A percentile compares a stretch with the other conserved stretches of the same genome.
Conservation (phyloP, 2,113 vertebrate genomes). For the Oncorhynchus masou region DNA sequence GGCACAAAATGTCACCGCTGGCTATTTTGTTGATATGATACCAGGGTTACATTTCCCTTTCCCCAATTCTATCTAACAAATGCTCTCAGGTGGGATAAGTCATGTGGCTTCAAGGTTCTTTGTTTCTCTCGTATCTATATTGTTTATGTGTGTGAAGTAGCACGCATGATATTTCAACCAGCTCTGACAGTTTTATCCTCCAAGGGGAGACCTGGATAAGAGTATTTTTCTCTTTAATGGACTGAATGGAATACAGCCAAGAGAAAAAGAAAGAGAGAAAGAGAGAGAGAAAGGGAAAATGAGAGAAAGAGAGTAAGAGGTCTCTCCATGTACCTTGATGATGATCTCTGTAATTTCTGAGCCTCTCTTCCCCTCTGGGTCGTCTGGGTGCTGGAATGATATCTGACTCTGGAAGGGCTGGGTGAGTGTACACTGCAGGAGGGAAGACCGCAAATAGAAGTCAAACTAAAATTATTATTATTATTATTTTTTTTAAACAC, state of each 20-base stretch:
- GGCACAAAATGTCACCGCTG: not conserved
- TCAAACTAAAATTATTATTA: not conserved
- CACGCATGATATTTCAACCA: not conserved
- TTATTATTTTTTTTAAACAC: no score
- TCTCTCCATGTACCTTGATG: conserved; percentile 77
- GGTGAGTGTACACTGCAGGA: conserved; percentile 42
- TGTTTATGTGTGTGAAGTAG: not conserved
- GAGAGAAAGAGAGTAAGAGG: not conserved
- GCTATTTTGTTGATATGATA: not conserved
- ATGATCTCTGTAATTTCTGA: conserved; percentile 81
- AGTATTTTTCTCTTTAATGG: not conserved
- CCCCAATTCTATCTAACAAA: not conserved
- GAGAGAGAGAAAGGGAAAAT: not conserved
- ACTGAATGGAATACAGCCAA: not conserved
- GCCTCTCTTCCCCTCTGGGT: conserved; percentile 77
- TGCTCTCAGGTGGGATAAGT: not conserved
- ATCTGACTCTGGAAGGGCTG: conserved; percentile 80
- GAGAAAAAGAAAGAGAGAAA: not conserved
- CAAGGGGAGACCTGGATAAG: not conserved
- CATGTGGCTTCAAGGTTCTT: conserved; percentile 5
- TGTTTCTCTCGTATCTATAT: not conserved
- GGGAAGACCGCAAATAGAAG: conserved; percentile 2
- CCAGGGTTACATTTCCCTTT: not conserved
- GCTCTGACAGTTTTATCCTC: not conserved
- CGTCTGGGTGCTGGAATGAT: conserved; percentile 79